These are phyloP conservation scores for Muscina levida DNA, from an alignment of 2,888 invertebrate genomes.

Conservation along the genomic window DNA sequence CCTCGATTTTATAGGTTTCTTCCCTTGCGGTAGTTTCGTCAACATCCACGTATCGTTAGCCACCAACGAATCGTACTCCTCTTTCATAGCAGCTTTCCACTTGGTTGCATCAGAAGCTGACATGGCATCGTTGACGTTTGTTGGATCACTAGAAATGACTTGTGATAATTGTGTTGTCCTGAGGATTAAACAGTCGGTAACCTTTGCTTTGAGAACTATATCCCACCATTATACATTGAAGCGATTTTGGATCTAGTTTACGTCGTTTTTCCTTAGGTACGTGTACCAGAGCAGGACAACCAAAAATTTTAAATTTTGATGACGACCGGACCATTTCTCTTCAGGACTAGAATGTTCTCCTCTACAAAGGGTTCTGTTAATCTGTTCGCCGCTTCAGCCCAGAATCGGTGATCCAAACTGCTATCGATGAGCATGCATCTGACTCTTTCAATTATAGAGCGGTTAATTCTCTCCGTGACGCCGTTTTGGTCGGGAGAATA, in stretches of 20 bases:
- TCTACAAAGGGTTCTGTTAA: conserved; percentile 54
- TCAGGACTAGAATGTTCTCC: conserved; percentile 41
- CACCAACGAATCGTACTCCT: background rate
- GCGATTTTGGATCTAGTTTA: conserved; percentile 54
- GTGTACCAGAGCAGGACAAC: no score
- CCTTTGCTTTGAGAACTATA: conserved; percentile 53
- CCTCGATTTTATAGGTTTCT: conserved; percentile 64
- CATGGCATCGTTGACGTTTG: background rate
- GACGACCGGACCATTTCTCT: conserved; percentile 7
- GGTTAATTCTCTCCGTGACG: conserved; percentile 35
- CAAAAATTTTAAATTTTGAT: conserved; percentile 58
- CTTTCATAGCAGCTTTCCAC: conserved; percentile 6
- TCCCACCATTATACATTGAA: conserved; percentile 29
- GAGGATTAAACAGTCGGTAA: conserved; percentile 46
- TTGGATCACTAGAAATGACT: conserved; percentile 2
- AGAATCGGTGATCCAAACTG: background rate
- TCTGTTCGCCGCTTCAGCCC: background rate
- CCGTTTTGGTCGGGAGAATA: conserved; percentile 68
- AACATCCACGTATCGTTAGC: background rate
- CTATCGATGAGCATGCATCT: background rate
- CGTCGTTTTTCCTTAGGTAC: conserved; percentile 57
- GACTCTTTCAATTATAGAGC: no score
- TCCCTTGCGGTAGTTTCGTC: conserved; percentile 29
- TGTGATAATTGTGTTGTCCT: conserved; percentile 11
- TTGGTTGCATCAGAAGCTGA: background rate